Percentiles rank a stretch among this genome's conserved stretches.
Evolutionary conservation across 2,113 vertebrate species (phyloP).

Genomic region (Pimephales promelas): DNA sequence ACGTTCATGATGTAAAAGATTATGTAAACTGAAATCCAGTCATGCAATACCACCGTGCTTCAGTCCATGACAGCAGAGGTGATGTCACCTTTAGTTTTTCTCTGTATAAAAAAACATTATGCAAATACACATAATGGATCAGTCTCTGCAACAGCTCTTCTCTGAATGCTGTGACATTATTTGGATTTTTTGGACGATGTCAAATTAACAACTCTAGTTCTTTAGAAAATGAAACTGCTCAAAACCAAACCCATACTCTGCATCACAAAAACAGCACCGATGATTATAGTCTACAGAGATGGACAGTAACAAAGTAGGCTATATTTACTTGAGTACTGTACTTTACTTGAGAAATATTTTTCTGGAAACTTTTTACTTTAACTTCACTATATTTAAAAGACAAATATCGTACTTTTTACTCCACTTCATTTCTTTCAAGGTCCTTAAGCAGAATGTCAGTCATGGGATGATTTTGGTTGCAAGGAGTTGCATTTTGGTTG

Average conservation of each 20-base stretch:
- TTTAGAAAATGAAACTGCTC: not conserved
- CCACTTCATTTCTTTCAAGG: no score
- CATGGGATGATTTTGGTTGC: no score
- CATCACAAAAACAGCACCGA: not conserved
- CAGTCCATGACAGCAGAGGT: not conserved
- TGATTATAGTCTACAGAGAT: not conserved
- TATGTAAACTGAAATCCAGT: slow-evolving; percentile 7
- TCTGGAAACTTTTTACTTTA: no score
- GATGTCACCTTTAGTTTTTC: not conserved
- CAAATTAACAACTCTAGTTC: not conserved
- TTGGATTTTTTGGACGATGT: not conserved
- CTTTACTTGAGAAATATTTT: no score
- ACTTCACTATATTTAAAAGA: no score
- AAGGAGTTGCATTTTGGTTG: no score
- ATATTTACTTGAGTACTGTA: no score
- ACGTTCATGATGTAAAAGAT: not conserved
- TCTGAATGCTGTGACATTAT: not conserved
- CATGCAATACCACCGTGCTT: not conserved
- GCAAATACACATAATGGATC: not conserved
- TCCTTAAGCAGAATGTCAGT: no score
- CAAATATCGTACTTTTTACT: no score
- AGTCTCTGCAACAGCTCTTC: not conserved
- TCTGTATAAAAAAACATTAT: not conserved
- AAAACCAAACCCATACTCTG: not conserved
- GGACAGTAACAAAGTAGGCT: no score